Percentiles rank a stretch among this genome's conserved stretches.
Evolutionary conservation across 37 sponge, comb jelly and placozoan species (phyloP).

Genomic region (Haliclona indistincta): DNA sequence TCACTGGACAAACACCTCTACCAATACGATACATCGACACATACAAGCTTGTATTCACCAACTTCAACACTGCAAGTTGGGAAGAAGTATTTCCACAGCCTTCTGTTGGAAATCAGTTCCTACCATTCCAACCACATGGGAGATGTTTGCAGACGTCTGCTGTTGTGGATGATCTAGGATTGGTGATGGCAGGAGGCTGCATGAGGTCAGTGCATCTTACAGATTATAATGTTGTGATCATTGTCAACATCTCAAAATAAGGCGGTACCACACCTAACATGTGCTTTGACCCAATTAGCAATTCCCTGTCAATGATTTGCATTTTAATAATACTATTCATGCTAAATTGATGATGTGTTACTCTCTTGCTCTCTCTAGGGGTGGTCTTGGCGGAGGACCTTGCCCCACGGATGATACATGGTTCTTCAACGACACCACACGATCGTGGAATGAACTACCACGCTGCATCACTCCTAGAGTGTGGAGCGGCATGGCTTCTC

Average conservation of each 20-base stretch:
- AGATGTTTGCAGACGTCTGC: constrained; percentile 51
- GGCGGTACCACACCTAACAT: neutral
- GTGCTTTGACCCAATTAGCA: neutral
- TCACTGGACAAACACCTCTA: constrained; percentile 25
- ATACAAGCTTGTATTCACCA: constrained; percentile 35
- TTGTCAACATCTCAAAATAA: no score
- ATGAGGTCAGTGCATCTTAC: constrained; percentile 57
- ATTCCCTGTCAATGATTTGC: no score
- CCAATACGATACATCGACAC: constrained; percentile 45
- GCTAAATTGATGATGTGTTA: no score
- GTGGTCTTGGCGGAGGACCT: constrained; percentile 57
- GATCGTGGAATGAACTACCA: constrained; percentile 32
- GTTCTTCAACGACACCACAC: constrained; percentile 17
- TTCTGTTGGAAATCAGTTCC: constrained; percentile 40
- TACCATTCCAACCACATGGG: constrained; percentile 44
- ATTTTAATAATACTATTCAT: no score
- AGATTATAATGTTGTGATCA: no score
- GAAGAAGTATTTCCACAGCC: constrained; percentile 8
- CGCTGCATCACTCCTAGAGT: constrained; percentile 44
- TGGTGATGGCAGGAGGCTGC: constrained; percentile 64
- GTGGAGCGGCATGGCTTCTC: constrained; percentile 52
- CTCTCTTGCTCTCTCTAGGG: neutral
- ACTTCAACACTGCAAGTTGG: constrained; percentile 22
- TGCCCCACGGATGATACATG: constrained; percentile 68
- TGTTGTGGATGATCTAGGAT: constrained; percentile 1